Base-by-base conservation (phyloP, 1,140 invertebrate species). In the Bombus superbus region DNA sequence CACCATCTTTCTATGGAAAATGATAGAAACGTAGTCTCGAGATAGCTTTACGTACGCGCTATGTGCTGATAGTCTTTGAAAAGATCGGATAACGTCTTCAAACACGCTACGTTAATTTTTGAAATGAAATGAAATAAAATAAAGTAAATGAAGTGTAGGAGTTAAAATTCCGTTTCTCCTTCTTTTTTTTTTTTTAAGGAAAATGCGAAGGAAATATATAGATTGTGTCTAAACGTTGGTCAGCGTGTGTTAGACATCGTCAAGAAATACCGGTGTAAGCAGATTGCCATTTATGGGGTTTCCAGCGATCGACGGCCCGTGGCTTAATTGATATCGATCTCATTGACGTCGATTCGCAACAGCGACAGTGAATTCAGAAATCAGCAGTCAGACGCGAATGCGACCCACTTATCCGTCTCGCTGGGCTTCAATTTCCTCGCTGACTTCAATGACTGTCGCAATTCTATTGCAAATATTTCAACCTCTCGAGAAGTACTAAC, bases 271-370 rank as follows among this genome's bases (percentile, higher is more conserved):
- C n/a, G 8, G n/a, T 28, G 69, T 62, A 73, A 75, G 35, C 32
- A 74, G 71, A 59, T 82, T 82, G 42, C n/a, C n/a, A 32, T 69
- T 78, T 83, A 83, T 68, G 81, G 81, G 81, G 74, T 78, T 78
- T 83, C 81, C 62, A 68, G 35, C 64, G 38, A 78, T 69, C 40
- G 66, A 57, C 64, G 47, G 47, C n/a, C 75, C 25, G 40, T 62
- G 32, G 40, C 40, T 78, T 78, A 83, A 78, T 69, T 59, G 40
- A 78, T 79, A 84, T 79, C 66, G 82, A 84, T 84, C 71, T 18
- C n/a, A 71, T 38, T 5, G 72, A 22, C 42, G 32, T 32, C n/a
- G 42, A 47, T 38, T 42, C 11, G 40, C 11, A 25, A 13, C n/a
- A 35, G 25, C 62, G 22, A 22, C 75, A 44, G 40, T n/a, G 53